These are phyloP conservation scores for Cyclargus thomasi DNA, from an alignment of 1,140 invertebrate species.

Conservation along the genomic window DNA sequence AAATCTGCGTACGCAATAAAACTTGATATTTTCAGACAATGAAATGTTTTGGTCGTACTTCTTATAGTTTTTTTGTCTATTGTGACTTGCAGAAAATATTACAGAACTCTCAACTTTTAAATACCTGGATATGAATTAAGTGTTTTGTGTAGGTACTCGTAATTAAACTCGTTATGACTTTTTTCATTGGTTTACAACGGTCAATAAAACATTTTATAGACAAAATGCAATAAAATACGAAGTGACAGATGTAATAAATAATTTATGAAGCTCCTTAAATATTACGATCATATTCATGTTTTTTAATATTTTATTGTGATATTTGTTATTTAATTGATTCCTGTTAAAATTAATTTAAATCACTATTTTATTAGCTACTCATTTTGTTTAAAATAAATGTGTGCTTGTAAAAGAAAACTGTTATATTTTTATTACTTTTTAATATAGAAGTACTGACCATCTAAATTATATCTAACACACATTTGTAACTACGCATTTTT, in stretches of 20 bases:
- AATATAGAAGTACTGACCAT: neutral
- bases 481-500: no score
- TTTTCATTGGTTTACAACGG: neutral
- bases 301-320: neutral
- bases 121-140: no score
- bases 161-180: neutral
- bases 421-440: neutral
- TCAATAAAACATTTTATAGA: constrained; percentile 6
- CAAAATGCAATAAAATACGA: constrained; percentile 1
- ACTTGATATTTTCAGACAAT: no score
- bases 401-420: neutral
- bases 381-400: neutral
- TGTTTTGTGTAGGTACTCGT: neutral
- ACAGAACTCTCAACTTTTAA: no score
- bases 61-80: no score
- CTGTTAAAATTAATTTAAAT: neutral
- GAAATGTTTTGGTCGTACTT: no score
- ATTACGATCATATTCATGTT: neutral
- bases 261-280: constrained; percentile 9
- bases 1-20: no score
- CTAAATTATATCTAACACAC: no score
- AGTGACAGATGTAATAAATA: constrained; percentile 6
- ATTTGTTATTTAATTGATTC: constrained; percentile 1
- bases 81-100: no score
- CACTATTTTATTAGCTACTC: neutral